Conservation (phyloP, 1,140 invertebrate species). For the Zaprionus inermis region DNA sequence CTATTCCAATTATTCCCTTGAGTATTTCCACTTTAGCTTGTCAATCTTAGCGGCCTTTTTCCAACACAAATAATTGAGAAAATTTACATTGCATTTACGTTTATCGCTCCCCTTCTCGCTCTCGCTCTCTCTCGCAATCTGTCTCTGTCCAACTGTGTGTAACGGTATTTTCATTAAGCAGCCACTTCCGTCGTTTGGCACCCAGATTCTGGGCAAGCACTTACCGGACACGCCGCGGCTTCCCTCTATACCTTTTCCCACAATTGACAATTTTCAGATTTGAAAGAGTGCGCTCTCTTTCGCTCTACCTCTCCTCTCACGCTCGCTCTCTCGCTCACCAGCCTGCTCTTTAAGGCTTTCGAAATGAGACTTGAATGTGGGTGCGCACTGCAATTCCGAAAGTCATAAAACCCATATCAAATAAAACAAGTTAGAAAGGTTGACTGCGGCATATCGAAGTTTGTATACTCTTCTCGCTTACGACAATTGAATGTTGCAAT, state of each 20-base stretch:
- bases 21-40: slow-evolving; percentile 34
- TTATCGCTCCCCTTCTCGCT: neutral
- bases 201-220: slow-evolving; percentile 41
- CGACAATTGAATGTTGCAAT: neutral
- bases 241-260: neutral
- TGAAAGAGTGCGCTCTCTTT: neutral
- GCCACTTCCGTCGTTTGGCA: slow-evolving; percentile 51
- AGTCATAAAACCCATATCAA: slow-evolving; percentile 59
- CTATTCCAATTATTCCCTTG: slow-evolving; percentile 16
- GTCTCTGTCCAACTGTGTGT: slow-evolving; percentile 10
- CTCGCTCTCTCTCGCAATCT: neutral
- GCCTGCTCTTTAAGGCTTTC: slow-evolving; percentile 8
- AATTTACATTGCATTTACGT: slow-evolving; percentile 4
- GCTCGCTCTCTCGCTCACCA: neutral
- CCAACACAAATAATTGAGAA: slow-evolving; percentile 9
- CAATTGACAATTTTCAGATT: slow-evolving; percentile 27
- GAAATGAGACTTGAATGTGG: slow-evolving; percentile 49
- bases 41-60: slow-evolving; percentile 19
- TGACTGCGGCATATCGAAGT: neutral
- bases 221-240: slow-evolving; percentile 17
- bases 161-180: slow-evolving; percentile 44
- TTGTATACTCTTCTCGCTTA: neutral
- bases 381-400: slow-evolving; percentile 48
- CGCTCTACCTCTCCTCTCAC: neutral
- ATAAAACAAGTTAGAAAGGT: slow-evolving; percentile 6